Conservation (phyloP, 2,888 invertebrate species). For the Parnassius orleans region DNA sequence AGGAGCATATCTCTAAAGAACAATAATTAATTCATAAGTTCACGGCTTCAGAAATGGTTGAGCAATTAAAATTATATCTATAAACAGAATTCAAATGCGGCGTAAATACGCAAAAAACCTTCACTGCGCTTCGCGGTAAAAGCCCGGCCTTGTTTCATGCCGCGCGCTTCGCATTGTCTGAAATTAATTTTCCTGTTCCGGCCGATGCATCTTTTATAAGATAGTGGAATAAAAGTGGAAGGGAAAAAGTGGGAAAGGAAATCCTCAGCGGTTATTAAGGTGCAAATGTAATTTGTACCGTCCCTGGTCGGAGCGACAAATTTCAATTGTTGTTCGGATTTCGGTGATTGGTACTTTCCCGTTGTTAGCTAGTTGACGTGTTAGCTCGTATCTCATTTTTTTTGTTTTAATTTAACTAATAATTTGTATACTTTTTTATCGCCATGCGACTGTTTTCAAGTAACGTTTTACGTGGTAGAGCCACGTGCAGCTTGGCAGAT, state of each 20-base stretch:
- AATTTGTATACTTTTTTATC: neutral
- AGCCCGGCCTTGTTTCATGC: slow-evolving; percentile 44
- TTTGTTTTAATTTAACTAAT: neutral
- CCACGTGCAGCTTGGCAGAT: too few relatives aligned
- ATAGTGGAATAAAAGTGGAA: slow-evolving; percentile 63
- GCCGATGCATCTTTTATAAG: slow-evolving; percentile 70
- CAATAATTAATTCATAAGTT: neutral
- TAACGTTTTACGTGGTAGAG: too few relatives aligned
- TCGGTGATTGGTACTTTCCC: slow-evolving; percentile 37
- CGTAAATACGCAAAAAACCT: slow-evolving; percentile 32
- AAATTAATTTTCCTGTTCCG: slow-evolving; percentile 77
- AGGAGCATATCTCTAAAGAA: neutral
- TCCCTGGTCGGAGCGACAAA: slow-evolving; percentile 31
- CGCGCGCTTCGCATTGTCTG: slow-evolving; percentile 56
- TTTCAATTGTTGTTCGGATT: slow-evolving; percentile 38
- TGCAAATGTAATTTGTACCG: slow-evolving; percentile 48
- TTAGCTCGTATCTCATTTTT: neutral
- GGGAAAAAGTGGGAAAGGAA: slow-evolving; percentile 35
- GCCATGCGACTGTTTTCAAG: too few relatives aligned
- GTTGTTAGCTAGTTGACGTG: neutral
- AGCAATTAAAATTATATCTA: slow-evolving; percentile 24
- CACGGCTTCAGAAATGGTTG: neutral
- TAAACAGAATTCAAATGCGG: slow-evolving; percentile 28
- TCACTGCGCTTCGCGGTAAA: slow-evolving; percentile 29
- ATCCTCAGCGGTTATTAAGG: slow-evolving; percentile 43